These are phyloP conservation scores for Orthonyx spaldingii DNA, from an alignment of 2,113 vertebrate species.

Conservation along the genomic window DNA sequence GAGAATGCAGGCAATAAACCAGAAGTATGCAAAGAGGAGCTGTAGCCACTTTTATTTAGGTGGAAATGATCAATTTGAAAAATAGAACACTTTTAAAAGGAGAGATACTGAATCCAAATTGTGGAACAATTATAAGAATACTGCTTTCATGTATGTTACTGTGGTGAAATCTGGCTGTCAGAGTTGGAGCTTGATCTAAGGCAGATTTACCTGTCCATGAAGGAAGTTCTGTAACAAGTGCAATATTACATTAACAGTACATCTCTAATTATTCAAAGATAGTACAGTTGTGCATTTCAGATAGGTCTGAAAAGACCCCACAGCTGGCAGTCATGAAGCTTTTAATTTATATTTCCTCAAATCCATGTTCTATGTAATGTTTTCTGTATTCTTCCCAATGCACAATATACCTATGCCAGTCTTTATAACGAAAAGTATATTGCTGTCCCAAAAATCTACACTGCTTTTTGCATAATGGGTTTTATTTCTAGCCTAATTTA, in stretches of 20 bases:
- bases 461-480: neutral
- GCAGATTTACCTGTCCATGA: neutral
- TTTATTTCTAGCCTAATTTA: neutral
- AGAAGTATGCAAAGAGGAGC: neutral
- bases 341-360: neutral
- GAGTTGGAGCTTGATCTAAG: neutral
- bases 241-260: neutral
- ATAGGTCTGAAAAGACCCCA: neutral
- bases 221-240: neutral
- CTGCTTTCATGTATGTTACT: neutral
- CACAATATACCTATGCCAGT: neutral
- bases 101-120: neutral
- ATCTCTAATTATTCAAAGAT: neutral
- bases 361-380: neutral
- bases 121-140: neutral
- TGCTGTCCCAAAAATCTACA: neutral
- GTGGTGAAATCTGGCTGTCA: neutral
- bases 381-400: neutral
- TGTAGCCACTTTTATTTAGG: neutral
- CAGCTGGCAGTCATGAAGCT: neutral
- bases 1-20: slow-evolving; percentile 16
- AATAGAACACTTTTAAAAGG: neutral
- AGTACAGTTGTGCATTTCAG: neutral
- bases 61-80: neutral
- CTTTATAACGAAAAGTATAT: neutral